Evolutionary conservation across 2,888 invertebrate genomes (phyloP).

Genomic region (Colletes collaris): DNA sequence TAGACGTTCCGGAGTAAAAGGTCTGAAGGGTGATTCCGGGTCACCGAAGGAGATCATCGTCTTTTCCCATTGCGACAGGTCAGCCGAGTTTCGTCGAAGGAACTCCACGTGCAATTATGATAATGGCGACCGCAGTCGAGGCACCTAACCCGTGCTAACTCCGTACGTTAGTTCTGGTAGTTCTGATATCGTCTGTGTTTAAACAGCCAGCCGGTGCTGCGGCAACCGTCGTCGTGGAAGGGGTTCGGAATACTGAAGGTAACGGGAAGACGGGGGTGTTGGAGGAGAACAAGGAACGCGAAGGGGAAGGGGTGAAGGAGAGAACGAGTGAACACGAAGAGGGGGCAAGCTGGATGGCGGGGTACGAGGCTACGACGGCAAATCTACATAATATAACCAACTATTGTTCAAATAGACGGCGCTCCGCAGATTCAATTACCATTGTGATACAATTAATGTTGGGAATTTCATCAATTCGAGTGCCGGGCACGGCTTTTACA

Average conservation of each 20-base stretch:
- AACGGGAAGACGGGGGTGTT: conserved; percentile 55
- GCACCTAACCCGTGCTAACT: conserved; percentile 74
- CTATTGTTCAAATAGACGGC: conserved; percentile 83
- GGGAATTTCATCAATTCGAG: conserved; percentile 83
- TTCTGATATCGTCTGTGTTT: conserved; percentile 83
- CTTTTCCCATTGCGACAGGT: conserved; percentile 70
- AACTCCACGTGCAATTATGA: conserved; percentile 80
- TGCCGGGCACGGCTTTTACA: conserved; percentile 81
- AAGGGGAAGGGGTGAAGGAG: conserved; percentile 35
- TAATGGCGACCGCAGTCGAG: conserved; percentile 78
- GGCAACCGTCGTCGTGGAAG: conserved; percentile 68
- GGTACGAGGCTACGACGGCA: conserved; percentile 77
- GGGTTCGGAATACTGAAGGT: conserved; percentile 48
- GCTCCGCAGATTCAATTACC: conserved; percentile 83
- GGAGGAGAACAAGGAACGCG: conserved; percentile 40
- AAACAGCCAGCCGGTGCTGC: conserved; percentile 81
- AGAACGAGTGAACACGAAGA: conserved; percentile 43
- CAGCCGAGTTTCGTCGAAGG: conserved; percentile 72
- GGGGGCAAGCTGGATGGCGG: conserved; percentile 69
- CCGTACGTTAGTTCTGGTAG: conserved; percentile 78
- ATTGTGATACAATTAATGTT: conserved; percentile 84
- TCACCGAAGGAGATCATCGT: conserved; percentile 66
- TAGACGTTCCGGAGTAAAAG: neutral
- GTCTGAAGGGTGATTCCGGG: conserved; percentile 53
- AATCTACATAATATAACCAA: conserved; percentile 84